phyloP scores from a whole-genome alignment of 2,113 vertebrate species.

The Spea multiplicata region DNA sequence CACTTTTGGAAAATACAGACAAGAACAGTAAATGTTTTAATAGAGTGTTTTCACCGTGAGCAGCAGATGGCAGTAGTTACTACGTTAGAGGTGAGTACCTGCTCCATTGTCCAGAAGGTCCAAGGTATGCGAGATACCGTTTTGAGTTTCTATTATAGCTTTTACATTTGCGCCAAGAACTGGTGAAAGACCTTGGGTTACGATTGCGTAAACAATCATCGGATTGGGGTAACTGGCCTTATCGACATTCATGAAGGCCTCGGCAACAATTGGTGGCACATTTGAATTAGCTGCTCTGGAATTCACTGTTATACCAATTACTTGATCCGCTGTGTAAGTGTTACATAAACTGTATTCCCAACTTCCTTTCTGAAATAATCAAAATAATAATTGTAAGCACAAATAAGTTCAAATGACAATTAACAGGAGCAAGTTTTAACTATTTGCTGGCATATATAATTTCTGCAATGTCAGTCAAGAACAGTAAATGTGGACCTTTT shows the following conservation, averaged over 20 bases:
- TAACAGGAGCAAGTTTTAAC: too few species aligned
- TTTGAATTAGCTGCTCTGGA: constrained; percentile 53
- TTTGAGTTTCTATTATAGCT: constrained; percentile 56
- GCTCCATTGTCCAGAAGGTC: constrained; percentile 64
- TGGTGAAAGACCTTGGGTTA: constrained; percentile 66
- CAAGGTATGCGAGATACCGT: constrained; percentile 33
- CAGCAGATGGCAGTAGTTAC: too few species aligned
- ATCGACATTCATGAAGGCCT: constrained; percentile 51
- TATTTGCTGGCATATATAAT: too few species aligned
- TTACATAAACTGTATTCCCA: constrained; percentile 64
- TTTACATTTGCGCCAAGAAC: constrained; percentile 63
- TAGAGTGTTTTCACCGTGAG: too few species aligned
- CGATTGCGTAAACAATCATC: constrained; percentile 60
- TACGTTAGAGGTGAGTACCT: constrained; percentile 53
- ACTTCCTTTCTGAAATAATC: constrained; percentile 51
- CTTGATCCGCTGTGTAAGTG: constrained; percentile 24
- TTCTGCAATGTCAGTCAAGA: too few species aligned
- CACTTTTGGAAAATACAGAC: too few species aligned
- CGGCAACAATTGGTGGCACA: constrained; percentile 54
- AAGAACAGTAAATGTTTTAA: too few species aligned
- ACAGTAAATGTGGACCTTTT: too few species aligned
- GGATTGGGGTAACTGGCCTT: constrained; percentile 48
- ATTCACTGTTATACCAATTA: constrained; percentile 57
- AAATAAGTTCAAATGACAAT: too few species aligned
- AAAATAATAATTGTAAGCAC: background rate